Evolutionary conservation across 2,113 vertebrate genomes (phyloP), one percentile per base, ranked within the genome.

Genomic region (Crotalus horridus): DNA sequence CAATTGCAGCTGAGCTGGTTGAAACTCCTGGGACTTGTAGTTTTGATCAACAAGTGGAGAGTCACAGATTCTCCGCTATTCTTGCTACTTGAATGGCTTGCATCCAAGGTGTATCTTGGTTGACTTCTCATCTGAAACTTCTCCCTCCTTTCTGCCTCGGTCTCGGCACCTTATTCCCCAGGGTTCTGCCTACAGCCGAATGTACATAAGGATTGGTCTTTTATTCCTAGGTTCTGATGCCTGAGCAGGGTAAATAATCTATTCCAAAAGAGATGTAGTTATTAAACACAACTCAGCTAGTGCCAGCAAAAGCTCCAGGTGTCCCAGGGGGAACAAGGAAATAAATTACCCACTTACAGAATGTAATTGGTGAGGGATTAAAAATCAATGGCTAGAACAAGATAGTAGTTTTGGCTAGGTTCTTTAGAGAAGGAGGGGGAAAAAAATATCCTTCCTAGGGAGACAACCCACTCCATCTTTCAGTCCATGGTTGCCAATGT

Each of bases 331-430:
- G 92, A 95, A 53, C 55, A 0, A 0, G 93, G 93, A 85, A 94
- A 95, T 95, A 96, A 96, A 96, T 96, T 93, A 93, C 94, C 94
- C 95, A 88, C 95, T 95, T 95, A 93, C 86, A 0, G 0, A 91
- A 74, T 0, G 0, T 96, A 95, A 95, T 91, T 94, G 95, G 93
- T 58, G 93, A 95, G 92, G 91, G 96, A 95, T 95, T 96, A 93
- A 96, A 96, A 96, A 96, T 94, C 81, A 0, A 95, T 95, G 91
- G 91, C 0, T 3, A 95, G 94, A 91, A 74, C 6, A n/a, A 92
- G 91, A 64, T 59, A 90, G 93, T 51, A 24, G 53, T 91, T 61
- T 74, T 15, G 8, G 85, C 93, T 7, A 4, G 53, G 61, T 85
- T 88, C 29, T 0, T 43, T 24, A 26, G 58, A 58, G 43, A 55